Evolutionary conservation across 2,113 vertebrate genomes (phyloP).

Genomic region (Rostratula benghalensis): DNA sequence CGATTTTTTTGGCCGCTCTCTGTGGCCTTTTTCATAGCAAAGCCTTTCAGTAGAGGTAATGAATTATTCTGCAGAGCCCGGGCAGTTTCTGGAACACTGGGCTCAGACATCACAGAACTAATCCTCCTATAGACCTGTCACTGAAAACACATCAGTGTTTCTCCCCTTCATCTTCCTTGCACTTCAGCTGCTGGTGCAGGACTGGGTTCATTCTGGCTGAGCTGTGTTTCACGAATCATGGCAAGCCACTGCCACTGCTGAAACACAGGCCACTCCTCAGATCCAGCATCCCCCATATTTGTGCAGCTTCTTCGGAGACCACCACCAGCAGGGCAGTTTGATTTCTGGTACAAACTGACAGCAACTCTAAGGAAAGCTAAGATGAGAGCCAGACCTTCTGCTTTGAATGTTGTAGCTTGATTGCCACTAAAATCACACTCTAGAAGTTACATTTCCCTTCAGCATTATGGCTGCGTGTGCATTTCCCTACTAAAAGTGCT

Average conservation of each 20-base stretch:
- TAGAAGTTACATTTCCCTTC: neutral
- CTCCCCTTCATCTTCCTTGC: neutral
- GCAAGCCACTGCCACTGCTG: neutral
- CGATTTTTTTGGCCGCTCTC: neutral
- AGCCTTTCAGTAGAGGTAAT: slow-evolving; percentile 28
- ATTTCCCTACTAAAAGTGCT: neutral
- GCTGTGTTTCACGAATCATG: neutral
- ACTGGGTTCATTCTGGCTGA: neutral
- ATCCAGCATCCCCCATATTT: neutral
- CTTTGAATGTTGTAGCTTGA: neutral
- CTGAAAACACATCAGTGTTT: neutral
- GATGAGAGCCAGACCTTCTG: neutral
- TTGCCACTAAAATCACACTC: neutral
- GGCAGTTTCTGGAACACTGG: slow-evolving; percentile 18
- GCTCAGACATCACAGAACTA: slow-evolving; percentile 42
- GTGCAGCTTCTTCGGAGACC: neutral
- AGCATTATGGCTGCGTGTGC: neutral
- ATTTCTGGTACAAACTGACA: neutral
- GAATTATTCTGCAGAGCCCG: slow-evolving; percentile 8
- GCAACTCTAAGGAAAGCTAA: neutral
- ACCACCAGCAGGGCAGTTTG: neutral
- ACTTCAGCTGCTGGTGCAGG: neutral
- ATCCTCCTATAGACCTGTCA: neutral
- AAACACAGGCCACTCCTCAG: neutral
- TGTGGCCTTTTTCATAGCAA: neutral